A percentile compares a stretch with the other conserved stretches of the same genome.
Conservation (phyloP, 2,113 vertebrate genomes). For the Eidolon helvum region DNA sequence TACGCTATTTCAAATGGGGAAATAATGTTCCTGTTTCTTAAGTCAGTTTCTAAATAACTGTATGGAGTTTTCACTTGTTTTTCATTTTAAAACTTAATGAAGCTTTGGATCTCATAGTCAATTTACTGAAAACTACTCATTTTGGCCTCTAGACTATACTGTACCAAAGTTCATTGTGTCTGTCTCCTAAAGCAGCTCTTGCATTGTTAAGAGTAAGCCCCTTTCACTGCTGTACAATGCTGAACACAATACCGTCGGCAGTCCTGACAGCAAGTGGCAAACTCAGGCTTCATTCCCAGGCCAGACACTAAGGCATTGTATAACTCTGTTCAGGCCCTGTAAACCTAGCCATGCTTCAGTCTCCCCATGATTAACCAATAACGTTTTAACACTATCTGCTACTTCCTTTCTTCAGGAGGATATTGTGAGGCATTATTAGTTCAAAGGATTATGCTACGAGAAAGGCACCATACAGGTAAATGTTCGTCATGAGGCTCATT, state of each 20-base stretch:
- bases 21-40: neutral
- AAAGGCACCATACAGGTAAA: neutral
- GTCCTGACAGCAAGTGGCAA: constrained; percentile 73
- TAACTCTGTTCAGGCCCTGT: constrained; percentile 45
- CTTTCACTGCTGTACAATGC: constrained; percentile 72
- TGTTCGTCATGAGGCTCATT: neutral
- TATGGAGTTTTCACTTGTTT: constrained; percentile 36
- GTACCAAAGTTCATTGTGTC: constrained; percentile 73
- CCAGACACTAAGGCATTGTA: constrained; percentile 77
- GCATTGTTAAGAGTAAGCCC: constrained; percentile 69
- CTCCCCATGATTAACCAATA: constrained; percentile 60
- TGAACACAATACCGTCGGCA: constrained; percentile 75
- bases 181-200: constrained; percentile 64
- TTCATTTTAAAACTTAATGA: constrained; percentile 63
- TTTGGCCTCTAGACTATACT: constrained; percentile 72
- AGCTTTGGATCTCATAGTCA: constrained; percentile 69
- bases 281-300: constrained; percentile 77
- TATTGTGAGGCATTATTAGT: neutral
- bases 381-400: constrained; percentile 30
- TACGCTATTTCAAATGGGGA: neutral
- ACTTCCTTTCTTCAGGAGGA: constrained; percentile 32
- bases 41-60: constrained; percentile 37
- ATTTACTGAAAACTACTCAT: constrained; percentile 73
- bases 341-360: constrained; percentile 58
- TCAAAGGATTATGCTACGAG: neutral